Evolutionary conservation across 2,113 vertebrate genomes (phyloP), one percentile per base, ranked within the genome.

Genomic region (Typhlomys cinereus): DNA sequence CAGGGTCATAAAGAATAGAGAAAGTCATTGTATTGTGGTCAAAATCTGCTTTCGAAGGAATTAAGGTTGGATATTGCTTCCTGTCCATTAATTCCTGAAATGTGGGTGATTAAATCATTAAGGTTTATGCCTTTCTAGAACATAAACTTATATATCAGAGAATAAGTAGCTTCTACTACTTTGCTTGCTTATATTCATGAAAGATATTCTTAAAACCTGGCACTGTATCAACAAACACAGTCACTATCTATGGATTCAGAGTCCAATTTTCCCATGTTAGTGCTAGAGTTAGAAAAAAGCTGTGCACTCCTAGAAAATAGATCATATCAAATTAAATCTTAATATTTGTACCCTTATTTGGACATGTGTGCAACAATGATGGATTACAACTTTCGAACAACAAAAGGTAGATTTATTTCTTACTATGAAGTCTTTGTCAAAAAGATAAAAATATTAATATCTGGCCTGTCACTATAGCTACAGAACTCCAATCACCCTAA

Each of bases 1-100:
- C 52, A 93, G 39, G 48, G 44, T 59, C 31, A 29, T 39, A 48
- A 20, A 91, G 21, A 87, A 80, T 84, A 46, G 11, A 54, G 71
- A 52, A 46, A 88, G 78, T 13, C 29, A 59, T 36, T 69, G 31
- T 82, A 31, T 41, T 74, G 54, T 69, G 57, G 36, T 88, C 62
- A 85, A n/a, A 79, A 44, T 88, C 39, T 95, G 17, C 74, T 89
- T 95, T 88, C 79, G 12, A 78, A 92, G 87, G 23, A 91, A 62
- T 64, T 44, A 76, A 78, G 85, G 57, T 59, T 85, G 41, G 1
- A 9, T 71, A 9, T 59, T 95, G 39, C 61, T 81, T 36, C 50
- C 50, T 69, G 39, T 15, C 62, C 50, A 88, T 79, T 88, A 75
- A 85, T 83, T 90, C 15, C 66, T 88, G 29, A 89, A 85, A 90